These are phyloP conservation scores for Apamea sordens DNA, from an alignment of 2,888 invertebrate genomes.

Conservation along the genomic window DNA sequence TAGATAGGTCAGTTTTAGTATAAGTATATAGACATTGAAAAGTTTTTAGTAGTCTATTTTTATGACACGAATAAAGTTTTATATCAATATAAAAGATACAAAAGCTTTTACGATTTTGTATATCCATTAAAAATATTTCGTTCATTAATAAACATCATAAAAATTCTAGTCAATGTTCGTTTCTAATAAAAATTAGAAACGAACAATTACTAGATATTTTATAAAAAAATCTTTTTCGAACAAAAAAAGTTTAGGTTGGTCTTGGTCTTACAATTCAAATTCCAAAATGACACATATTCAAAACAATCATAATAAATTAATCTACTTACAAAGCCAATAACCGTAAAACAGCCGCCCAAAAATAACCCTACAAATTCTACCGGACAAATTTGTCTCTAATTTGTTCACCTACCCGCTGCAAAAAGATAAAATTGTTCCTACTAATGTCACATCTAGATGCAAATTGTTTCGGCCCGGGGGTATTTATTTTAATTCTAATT, in stretches of 20 bases:
- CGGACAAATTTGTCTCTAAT: conserved; percentile 66
- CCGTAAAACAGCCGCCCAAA: conserved; percentile 59
- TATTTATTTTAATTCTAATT: conserved; percentile 89
- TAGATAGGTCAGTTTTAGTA: background rate
- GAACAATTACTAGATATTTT: too few species aligned
- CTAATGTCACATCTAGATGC: conserved; percentile 90
- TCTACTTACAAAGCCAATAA: conserved; percentile 50
- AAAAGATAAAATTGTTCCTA: conserved; percentile 80
- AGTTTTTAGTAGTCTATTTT: background rate
- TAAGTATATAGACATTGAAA: background rate
- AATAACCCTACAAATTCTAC: conserved; percentile 64
- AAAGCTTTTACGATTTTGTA: background rate
- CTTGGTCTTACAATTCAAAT: background rate
- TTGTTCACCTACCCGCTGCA: conserved; percentile 70
- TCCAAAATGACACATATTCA: conserved; percentile 21
- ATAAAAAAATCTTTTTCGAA: too few species aligned
- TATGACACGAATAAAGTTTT: conserved; percentile 3
- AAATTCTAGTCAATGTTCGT: too few species aligned
- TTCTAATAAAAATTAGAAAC: background rate
- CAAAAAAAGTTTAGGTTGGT: background rate
- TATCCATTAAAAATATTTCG: background rate
- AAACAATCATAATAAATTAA: conserved; percentile 53
- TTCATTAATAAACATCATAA: background rate
- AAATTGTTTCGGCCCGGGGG: conserved; percentile 86
- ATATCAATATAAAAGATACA: background rate